Percentiles rank a stretch among this genome's conserved stretches.
These are phyloP conservation scores for Sebastes trivittatus DNA, from an alignment of 2,797 vertebrate genomes.

Conservation along the genomic window DNA sequence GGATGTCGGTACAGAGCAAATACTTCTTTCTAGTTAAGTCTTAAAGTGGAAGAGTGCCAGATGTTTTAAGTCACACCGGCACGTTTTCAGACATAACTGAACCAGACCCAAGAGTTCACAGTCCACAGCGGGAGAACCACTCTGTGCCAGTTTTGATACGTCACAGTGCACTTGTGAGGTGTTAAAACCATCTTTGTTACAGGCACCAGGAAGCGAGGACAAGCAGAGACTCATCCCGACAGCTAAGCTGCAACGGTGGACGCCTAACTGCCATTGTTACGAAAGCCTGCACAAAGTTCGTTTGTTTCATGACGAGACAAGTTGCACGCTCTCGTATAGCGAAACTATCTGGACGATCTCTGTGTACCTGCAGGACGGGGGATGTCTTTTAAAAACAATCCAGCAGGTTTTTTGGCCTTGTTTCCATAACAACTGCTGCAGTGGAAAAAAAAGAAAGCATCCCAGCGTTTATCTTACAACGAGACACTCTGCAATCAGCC, in stretches of 20 bases:
- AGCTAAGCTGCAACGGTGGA: constrained; percentile 65
- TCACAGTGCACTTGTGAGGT: constrained; percentile 24
- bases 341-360: constrained; percentile 57
- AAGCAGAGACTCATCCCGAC: constrained; percentile 72
- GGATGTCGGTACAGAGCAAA: background rate
- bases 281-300: constrained; percentile 68
- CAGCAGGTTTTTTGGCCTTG: constrained; percentile 13
- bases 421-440: constrained; percentile 48
- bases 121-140: constrained; percentile 10
- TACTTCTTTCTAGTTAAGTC: background rate
- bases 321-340: constrained; percentile 34
- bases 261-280: constrained; percentile 75
- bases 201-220: constrained; percentile 65
- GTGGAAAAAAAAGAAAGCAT: constrained; percentile 21
- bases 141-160: constrained; percentile 4
- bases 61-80: background rate
- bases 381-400: constrained; percentile 48
- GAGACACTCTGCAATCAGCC: constrained; percentile 56
- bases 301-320: constrained; percentile 68
- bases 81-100: constrained; percentile 12
- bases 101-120: background rate
- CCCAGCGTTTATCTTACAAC: constrained; percentile 47
- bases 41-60: background rate
- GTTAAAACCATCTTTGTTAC: constrained; percentile 42
- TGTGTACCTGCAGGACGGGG: constrained; percentile 55